Base-by-base conservation (phyloP, 1,140 invertebrate species). In the Neodiprion fabricii region DNA sequence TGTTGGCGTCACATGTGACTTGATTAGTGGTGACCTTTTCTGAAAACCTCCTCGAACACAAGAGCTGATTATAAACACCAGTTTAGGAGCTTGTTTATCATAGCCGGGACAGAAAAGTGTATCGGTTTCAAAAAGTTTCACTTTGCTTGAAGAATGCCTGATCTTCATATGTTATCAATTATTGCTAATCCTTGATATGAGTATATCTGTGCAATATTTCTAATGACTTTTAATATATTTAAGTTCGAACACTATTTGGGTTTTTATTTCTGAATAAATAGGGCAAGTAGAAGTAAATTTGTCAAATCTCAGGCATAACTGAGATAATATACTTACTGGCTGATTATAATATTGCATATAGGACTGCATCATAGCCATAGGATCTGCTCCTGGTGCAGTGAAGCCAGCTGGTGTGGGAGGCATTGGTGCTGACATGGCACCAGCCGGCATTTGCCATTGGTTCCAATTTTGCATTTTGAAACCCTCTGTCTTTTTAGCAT, bases 261-360 rank as follows among this genome's bases (percentile, higher is more conserved):
- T 4, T n/a, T 65, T 17, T 53, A 68, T 68, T 68, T 72, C 17
- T 71, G 17, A 14, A 47, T 12, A 48, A 61, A 67, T 28, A 40
- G 28, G 28, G 28, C 28, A 40, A 40, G 28, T 4, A 40, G 2
- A 40, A 40, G 28, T 40, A 40, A 40, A 40, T 40, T 40, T 40
- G 28, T 40, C 28, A 40, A 40, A 40, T 40, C 5, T 40, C 28
- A 40, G 28, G 28, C 28, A 4, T 5, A 1, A 40, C 2, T 40
- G 28, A 40, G 28, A 17, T 61, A 61, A 61, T 67, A 76, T 84
- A 88, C 87, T 87, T 86, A 89, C 87, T 82, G 87, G 86, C 75
- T 89, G 87, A 83, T 84, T 89, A 80, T 87, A 89, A 81, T 88
- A 89, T 79, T 88, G 87, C 87, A 88, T 86, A 76, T 87, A 87